These are phyloP conservation scores for Bombus sibiricus DNA, from an alignment of 1,140 invertebrate species.

Conservation along the genomic window DNA sequence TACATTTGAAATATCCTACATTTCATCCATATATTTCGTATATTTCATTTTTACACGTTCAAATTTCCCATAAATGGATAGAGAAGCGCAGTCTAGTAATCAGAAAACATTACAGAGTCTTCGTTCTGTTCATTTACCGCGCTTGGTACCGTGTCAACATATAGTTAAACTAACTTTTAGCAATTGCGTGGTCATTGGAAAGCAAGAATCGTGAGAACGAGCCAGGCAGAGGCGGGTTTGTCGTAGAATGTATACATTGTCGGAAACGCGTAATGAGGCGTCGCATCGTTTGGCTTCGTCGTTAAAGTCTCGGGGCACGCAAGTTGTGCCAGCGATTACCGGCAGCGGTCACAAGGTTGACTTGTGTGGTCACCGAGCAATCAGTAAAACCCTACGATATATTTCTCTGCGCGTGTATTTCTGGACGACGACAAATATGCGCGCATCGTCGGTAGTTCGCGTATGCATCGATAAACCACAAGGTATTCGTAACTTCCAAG, in stretches of 20 bases:
- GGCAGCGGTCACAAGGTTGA: slow-evolving; percentile 25
- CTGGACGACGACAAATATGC: slow-evolving; percentile 13
- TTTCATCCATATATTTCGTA: neutral
- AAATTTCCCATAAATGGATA: no score
- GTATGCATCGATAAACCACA: slow-evolving; percentile 26
- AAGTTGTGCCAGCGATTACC: slow-evolving; percentile 21
- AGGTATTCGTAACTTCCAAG: neutral
- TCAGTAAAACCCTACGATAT: slow-evolving; percentile 1
- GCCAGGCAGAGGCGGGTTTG: neutral
- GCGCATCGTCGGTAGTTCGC: neutral
- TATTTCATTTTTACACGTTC: neutral
- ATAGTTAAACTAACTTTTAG: neutral
- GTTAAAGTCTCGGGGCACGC: slow-evolving; percentile 35
- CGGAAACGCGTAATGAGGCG: slow-evolving; percentile 20
- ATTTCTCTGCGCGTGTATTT: neutral
- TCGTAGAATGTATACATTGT: slow-evolving; percentile 6
- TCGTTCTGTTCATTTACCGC: neutral
- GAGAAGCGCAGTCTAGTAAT: neutral
- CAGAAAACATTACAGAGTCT: neutral
- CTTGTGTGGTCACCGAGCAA: slow-evolving; percentile 39
- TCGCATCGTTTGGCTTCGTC: slow-evolving; percentile 29
- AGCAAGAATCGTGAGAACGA: neutral
- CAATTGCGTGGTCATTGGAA: slow-evolving; percentile 8
- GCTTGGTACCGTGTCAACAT: neutral
- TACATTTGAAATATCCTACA: no score